These are phyloP conservation scores for Silurus lanzhouensis DNA, from an alignment of 2,797 vertebrate species.

Conservation along the genomic window DNA sequence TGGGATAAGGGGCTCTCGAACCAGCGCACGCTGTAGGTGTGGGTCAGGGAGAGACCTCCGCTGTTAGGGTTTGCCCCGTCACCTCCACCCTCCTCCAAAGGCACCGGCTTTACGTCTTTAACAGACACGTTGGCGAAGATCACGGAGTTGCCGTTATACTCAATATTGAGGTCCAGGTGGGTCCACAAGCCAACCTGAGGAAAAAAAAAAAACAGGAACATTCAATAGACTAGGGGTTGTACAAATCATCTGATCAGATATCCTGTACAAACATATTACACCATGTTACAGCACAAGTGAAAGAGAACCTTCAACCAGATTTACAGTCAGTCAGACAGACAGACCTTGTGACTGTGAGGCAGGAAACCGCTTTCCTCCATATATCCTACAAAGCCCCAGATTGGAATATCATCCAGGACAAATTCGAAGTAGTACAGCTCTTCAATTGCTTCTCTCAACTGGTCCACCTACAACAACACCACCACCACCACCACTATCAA, in stretches of 20 bases:
- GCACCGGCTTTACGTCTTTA: conserved; percentile 87
- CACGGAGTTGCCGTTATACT: conserved; percentile 85
- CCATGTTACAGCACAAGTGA: neutral
- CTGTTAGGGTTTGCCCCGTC: conserved; percentile 71
- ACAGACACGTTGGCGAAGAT: conserved; percentile 91
- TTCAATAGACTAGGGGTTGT: neutral
- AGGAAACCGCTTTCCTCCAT: conserved; percentile 92
- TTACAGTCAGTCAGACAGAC: neutral
- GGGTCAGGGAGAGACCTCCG: conserved; percentile 74
- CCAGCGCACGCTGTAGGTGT: conserved; percentile 90
- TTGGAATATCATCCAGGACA: conserved; percentile 88
- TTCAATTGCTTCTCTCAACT: conserved; percentile 87
- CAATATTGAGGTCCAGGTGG: conserved; percentile 90
- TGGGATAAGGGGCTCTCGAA: conserved; percentile 78
- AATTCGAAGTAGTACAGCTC: conserved; percentile 95
- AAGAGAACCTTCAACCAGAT: neutral
- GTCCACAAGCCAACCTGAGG: conserved; percentile 86
- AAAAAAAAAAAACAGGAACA: neutral
- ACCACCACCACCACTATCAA: too few species aligned
- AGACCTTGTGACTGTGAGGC: conserved; percentile 89
- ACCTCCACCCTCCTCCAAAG: conserved; percentile 78
- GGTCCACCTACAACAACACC: conserved; percentile 77
- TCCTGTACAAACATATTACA: too few species aligned
- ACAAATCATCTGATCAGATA: neutral
- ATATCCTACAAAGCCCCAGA: conserved; percentile 92